Evolutionary conservation across 2,797 vertebrate genomes (phyloP), one percentile per base, ranked within the genome.

Genomic region (Takifugu rubripes): DNA sequence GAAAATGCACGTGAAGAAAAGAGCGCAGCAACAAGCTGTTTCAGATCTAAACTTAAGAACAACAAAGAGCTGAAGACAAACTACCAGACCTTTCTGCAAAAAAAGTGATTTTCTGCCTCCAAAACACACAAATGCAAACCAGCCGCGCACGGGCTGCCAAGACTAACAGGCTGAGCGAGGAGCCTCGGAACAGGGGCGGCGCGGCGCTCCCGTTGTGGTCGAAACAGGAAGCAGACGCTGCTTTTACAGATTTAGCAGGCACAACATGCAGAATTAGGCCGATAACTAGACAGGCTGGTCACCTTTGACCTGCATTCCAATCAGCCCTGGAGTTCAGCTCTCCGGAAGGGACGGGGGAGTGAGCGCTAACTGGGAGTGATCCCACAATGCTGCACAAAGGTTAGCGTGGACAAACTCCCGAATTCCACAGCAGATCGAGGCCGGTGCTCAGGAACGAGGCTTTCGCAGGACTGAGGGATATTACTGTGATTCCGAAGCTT

Each of bases 271-370:
- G 60, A 50, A 57, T 36, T 25, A 40, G n/a, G 43, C 29, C 21
- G 21, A 21, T n/a, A 15, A 46, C 29, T 42, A 25, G 17, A 10
- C 31, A 33, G 4, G 15, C 8, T 21, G 31, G 5, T 53, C 12
- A 14, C 24, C 24, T 43, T 67, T 60, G 27, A 64, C 61, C 47
- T 47, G 14, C 24, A 58, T 55, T 65, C 49, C 48, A 67, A 56
- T 15, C 16, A 26, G 49, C 11, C 7, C 5, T 52, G 70, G 54
- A 73, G 56, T 72, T 84, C 71, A 82, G 52, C 78, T 77, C 56
- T 60, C 54, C 68, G 61, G 64, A 56, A 72, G 61, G 65, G 62
- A 77, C 83, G 84, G 79, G 69, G 80, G 66, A 83, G 79, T 75
- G 51, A 46, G 6, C 33, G 54, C 51, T 64, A 21, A 46, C 0